A percentile compares a stretch with the other conserved stretches of the same genome.
phyloP scores from a whole-genome alignment of 2,888 invertebrate genomes.

The Acrocyrtus sp. region DNA sequence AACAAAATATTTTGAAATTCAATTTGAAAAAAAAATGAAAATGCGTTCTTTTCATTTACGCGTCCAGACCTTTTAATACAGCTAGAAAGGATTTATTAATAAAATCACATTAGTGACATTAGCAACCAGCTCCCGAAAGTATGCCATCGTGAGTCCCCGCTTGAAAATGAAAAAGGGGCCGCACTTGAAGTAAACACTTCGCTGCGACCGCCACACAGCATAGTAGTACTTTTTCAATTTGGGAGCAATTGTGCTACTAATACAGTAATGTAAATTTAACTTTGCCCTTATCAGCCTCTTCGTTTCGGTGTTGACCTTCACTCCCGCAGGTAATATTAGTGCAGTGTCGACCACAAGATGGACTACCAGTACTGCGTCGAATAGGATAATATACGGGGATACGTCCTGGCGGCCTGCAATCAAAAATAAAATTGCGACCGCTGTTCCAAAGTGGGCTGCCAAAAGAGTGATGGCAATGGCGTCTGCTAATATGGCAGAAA shows the following conservation, averaged over 20 bases:
- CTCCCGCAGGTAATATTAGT: not conserved
- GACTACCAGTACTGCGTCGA: not conserved
- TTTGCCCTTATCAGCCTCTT: not conserved
- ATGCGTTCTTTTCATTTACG: no score
- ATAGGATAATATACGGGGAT: not conserved
- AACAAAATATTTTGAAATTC: no score
- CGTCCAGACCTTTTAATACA: no score
- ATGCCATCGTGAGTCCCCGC: not conserved
- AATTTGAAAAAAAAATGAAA: no score
- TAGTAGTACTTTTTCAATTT: not conserved
- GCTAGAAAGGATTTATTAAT: slow-evolving; percentile 15
- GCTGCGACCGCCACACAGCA: not conserved
- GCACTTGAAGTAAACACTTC: not conserved
- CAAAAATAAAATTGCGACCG: not conserved
- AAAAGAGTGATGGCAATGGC: not conserved
- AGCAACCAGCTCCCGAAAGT: not conserved
- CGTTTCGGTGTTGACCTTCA: not conserved
- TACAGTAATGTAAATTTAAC: not conserved
- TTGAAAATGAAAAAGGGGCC: not conserved
- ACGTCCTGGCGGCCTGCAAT: not conserved
- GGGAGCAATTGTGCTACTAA: not conserved
- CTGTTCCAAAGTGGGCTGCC: not conserved
- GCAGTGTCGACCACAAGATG: not conserved
- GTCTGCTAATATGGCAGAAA: not conserved
- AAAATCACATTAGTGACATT: not conserved